Evolutionary conservation across 2,888 invertebrate genomes (phyloP).

Genomic region (Euplexia lucipara): DNA sequence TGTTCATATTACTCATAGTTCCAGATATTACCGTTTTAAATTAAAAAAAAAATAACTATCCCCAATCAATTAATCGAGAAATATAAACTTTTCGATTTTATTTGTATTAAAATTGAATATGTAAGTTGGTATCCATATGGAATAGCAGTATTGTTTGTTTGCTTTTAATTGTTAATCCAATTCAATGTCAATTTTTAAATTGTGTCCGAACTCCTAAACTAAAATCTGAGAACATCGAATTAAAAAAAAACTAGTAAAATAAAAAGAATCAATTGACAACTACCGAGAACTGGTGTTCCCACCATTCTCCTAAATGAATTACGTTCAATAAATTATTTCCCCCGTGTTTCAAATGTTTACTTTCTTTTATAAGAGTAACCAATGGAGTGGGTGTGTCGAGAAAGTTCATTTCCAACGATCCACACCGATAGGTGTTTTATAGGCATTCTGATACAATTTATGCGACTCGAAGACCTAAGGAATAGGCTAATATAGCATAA

Average conservation of each 20-base stretch:
- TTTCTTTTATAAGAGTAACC: constrained; percentile 74
- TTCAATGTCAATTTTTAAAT: no score
- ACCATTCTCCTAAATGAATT: constrained; percentile 66
- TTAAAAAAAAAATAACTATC: no score
- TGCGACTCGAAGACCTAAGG: constrained; percentile 45
- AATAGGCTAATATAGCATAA: constrained; percentile 49
- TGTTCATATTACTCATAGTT: no score
- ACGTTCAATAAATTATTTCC: constrained; percentile 72
- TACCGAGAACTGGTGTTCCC: constrained; percentile 48
- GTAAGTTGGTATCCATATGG: no score
- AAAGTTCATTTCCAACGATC: constrained; percentile 68
- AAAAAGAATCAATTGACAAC: constrained; percentile 10
- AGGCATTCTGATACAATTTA: constrained; percentile 59
- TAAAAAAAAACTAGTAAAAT: neutral
- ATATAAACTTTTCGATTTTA: no score
- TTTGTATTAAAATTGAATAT: no score
- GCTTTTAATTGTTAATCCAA: no score
- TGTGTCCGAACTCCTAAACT: no score
- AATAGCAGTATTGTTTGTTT: no score
- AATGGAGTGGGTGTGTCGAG: constrained; percentile 64
- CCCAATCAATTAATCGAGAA: no score
- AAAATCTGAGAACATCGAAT: neutral
- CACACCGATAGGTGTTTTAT: constrained; percentile 61
- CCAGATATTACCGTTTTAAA: no score
- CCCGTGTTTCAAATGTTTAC: constrained; percentile 69